Evolutionary conservation across 2,113 vertebrate genomes (phyloP).

Genomic region (Prunella himalayana): DNA sequence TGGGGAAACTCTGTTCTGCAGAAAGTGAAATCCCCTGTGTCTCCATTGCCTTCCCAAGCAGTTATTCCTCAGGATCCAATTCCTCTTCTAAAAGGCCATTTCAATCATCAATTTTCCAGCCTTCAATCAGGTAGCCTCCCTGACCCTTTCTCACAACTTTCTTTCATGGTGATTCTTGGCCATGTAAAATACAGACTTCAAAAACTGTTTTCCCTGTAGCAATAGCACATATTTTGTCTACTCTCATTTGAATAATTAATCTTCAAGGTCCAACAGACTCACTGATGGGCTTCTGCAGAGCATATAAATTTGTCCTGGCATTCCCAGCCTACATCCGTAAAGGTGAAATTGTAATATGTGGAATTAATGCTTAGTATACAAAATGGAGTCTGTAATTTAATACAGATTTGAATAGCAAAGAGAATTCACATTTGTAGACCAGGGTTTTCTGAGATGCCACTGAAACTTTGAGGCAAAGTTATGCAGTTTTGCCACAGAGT

Average conservation of each 20-base stretch:
- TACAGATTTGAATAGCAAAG: background rate
- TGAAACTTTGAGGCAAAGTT: background rate
- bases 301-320: background rate
- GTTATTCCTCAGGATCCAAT: background rate
- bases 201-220: background rate
- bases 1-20: background rate
- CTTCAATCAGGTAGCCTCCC: background rate
- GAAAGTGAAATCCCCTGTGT: background rate
- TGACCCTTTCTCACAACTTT: background rate
- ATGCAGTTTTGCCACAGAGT: background rate
- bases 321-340: background rate
- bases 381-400: background rate
- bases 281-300: background rate
- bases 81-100: background rate
- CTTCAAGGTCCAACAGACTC: background rate
- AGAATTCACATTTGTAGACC: background rate
- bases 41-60: background rate
- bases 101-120: background rate
- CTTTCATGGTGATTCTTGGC: background rate
- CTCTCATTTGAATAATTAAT: background rate
- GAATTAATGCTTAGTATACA: background rate
- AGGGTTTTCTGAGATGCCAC: background rate
- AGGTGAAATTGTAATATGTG: background rate
- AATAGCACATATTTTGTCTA: background rate
- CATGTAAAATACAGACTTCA: background rate